Base-by-base conservation (phyloP, 2,113 vertebrate genomes). In the Tychaedon coryphoeus region DNA sequence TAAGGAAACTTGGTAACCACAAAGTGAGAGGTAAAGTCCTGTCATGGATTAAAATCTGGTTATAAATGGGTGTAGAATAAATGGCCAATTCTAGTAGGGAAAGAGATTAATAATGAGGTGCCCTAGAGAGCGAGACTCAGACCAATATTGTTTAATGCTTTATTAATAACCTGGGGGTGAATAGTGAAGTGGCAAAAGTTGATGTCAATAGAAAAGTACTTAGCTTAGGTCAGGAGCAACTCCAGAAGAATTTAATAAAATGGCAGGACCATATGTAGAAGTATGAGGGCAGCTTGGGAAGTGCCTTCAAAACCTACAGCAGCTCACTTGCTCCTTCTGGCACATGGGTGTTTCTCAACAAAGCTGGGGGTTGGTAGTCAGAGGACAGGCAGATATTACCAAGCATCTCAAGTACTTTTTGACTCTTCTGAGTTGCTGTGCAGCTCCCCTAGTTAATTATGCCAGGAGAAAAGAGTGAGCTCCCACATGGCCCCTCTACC, bases 31-130 rank as follows among this genome's bases (percentile, higher is more conserved):
- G 87, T 91, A 96, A 96, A 95, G 88, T 74, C 76, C 94, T 96
- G 94, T 95, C 95, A 93, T 61, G 93, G 93, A 93, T 95, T 96
- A 94, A 95, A 96, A 97, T 84, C 65, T 92, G 77, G 80, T 95
- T 93, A 91, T 95, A 95, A 97, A 95, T 94, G 78, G 73, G 64
- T 69, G 60, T 86, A 77, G 83, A 93, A 94, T 94, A 96, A 97
- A 95, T 92, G 87, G 57, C 51, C 92, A 84, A 45, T 97, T 97
- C 94, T 93, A 87, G 69, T 73, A 83, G 62, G 92, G 74, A 88
- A 82, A 87, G 78, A 94, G 92, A 96, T 95, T 97, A 96, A 95
- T 96, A 87, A 92, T 78, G 92, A 92, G 83, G 88, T 95, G 88
- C 84, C 93, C 90, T 77, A 89, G 92, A 95, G 83, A 94, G 91